phyloP scores from a whole-genome alignment of 2,888 invertebrate species.

The Alsophila aescularia region DNA sequence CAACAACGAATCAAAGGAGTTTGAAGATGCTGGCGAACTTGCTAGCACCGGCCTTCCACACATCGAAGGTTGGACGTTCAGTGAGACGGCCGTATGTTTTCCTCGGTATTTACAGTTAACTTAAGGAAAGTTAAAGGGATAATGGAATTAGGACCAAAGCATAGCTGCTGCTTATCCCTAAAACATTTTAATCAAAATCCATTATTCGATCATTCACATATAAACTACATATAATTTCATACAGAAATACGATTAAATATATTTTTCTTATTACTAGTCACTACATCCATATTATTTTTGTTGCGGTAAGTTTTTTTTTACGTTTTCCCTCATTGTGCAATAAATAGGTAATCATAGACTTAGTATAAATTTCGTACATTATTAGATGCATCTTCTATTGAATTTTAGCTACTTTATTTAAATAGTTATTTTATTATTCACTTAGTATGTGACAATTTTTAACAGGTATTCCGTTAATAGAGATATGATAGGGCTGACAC shows the following conservation, averaged over 20 bases:
- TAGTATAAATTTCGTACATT: constrained; percentile 68
- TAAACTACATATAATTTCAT: constrained; percentile 85
- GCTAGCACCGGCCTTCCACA: no score
- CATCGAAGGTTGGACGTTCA: no score
- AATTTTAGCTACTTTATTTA: constrained; percentile 65
- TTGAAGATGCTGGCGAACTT: no score
- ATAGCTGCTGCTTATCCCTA: constrained; percentile 63
- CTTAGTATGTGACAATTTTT: constrained; percentile 57
- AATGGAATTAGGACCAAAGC: constrained; percentile 57
- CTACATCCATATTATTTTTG: constrained; percentile 75
- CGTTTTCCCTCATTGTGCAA: constrained; percentile 77
- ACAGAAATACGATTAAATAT: constrained; percentile 85
- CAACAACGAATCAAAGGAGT: no score
- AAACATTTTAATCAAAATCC: constrained; percentile 82
- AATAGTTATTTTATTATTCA: constrained; percentile 62
- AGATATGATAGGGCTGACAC: constrained; percentile 71
- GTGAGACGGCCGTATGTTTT: no score
- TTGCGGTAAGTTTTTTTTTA: constrained; percentile 76
- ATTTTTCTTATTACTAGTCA: constrained; percentile 75
- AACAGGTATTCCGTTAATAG: constrained; percentile 78
- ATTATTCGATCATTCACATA: constrained; percentile 81
- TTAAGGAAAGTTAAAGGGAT: neutral
- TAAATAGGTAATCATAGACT: constrained; percentile 68
- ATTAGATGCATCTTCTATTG: constrained; percentile 53
- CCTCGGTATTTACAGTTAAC: no score